Evolutionary conservation across 1,140 invertebrate genomes (phyloP), one percentile per base, ranked within the genome.

Genomic region (Bombus balteatus): DNA sequence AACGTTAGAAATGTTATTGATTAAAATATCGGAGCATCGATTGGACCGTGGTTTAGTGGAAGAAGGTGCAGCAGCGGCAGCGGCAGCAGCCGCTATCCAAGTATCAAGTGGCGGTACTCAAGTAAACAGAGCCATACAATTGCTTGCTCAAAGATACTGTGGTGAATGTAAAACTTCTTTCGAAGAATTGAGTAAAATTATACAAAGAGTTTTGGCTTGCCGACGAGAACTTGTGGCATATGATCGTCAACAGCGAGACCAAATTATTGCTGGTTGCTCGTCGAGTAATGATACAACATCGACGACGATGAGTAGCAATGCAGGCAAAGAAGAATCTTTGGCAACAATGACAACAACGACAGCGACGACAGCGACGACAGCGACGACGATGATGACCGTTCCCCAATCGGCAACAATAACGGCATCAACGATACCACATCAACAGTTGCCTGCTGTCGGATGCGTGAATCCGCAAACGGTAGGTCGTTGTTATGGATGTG

Each of bases 161-260:
- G 97, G 97, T 28, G 99, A 99, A 89, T 99, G 98, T 93, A 98
- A 98, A 93, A 97, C 97, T 25, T 98, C 98, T 5, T 99, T 99
- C 94, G 99, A 99, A 93, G 99, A 99, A 92, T 96, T 99, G 0
- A 99, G 98, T 93, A 99, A 99, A 95, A 98, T 99, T 76, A 99
- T 99, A 81, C 98, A 99, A 95, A 97, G 97, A 93, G 98, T 99
- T 12, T 95, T 98, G 80, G 98, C 98, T 0, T 98, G 98, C 92
- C 97, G 98, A 41, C 97, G 98, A 91, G 98, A 99, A 93, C 95
- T 99, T 39, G 98, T 99, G 1, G 97, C 98, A 1, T 99, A 99
- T 92, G 99, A 99, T 94, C 96, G 98, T 72, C 97, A 97, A 86
- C 98, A 99, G 92, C 94, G 96, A 41, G 96, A 96, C 68, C 93